Evolutionary conservation across 2,113 vertebrate species (phyloP).

Genomic region (Zosterops hypoxanthus): DNA sequence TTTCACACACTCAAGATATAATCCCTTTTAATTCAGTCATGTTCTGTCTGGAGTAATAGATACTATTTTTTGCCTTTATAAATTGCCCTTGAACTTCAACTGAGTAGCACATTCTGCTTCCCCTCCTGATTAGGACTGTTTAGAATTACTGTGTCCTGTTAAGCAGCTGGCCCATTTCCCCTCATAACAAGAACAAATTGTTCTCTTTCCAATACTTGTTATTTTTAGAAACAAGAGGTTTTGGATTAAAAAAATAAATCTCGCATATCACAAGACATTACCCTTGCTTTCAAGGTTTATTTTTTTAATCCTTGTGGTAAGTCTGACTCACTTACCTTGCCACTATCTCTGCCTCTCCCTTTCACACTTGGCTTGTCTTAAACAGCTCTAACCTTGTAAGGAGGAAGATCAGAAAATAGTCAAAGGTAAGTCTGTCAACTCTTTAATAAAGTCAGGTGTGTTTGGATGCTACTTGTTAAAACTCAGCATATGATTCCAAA

Average conservation of each 20-base stretch:
- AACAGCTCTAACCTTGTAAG: neutral
- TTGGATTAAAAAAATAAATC: neutral
- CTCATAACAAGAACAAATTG: slow-evolving; percentile 36
- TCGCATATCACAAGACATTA: neutral
- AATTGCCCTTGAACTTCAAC: slow-evolving; percentile 59
- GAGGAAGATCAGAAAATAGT: neutral
- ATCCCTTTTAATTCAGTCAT: neutral
- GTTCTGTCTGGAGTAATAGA: neutral
- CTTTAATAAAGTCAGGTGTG: neutral
- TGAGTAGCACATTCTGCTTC: slow-evolving; percentile 31
- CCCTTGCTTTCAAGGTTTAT: neutral
- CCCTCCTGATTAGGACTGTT: slow-evolving; percentile 51
- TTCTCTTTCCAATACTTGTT: slow-evolving; percentile 38
- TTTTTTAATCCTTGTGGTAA: neutral
- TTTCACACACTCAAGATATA: neutral
- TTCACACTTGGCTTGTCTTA: neutral
- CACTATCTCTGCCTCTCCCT: neutral
- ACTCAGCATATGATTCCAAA: neutral
- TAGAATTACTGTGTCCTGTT: slow-evolving; percentile 56
- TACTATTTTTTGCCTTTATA: slow-evolving; percentile 13
- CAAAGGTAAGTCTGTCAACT: neutral
- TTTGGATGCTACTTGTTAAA: neutral
- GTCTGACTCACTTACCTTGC: neutral
- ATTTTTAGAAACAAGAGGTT: slow-evolving; percentile 49
- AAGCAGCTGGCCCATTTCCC: slow-evolving; percentile 55